Percentiles rank a stretch among this genome's conserved stretches.
Conservation (phyloP, 35 echinoderm and acorn worm species). For the Stichopus chloronotus region DNA sequence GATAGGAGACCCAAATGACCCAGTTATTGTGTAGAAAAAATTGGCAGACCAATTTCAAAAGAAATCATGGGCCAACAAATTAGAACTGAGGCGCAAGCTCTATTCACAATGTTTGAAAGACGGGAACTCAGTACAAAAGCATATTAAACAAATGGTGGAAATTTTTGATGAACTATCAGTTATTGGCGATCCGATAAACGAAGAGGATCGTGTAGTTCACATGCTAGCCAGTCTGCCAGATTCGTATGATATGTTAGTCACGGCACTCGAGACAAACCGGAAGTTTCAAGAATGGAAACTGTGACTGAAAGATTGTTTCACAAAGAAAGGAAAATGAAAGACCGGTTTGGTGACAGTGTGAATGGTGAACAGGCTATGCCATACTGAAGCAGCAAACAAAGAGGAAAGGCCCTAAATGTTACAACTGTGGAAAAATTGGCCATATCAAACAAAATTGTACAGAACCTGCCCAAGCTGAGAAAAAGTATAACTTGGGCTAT, state of each 20-base stretch:
- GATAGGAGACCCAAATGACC: slow-evolving; percentile 10
- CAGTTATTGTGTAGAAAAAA: slow-evolving; percentile 2
- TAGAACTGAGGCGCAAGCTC: slow-evolving; percentile 22
- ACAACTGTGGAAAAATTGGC: slow-evolving; percentile 17
- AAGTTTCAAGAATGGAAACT: neutral
- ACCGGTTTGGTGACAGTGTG: neutral
- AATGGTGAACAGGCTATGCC: neutral
- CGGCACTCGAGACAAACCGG: slow-evolving; percentile 14
- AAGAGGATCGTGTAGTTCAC: slow-evolving; percentile 23
- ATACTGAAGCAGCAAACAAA: slow-evolving; percentile 35
- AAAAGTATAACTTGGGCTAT: slow-evolving; percentile 9
- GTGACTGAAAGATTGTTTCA: neutral
- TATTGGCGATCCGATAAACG: slow-evolving; percentile 17
- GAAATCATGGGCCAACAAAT: slow-evolving; percentile 41
- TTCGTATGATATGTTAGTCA: slow-evolving; percentile 10
- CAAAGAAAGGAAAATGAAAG: slow-evolving; percentile 34
- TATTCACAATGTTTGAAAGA: slow-evolving; percentile 15
- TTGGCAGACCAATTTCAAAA: slow-evolving; percentile 45
- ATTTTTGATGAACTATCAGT: neutral
- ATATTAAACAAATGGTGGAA: slow-evolving; percentile 15
- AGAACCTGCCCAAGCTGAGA: slow-evolving; percentile 26
- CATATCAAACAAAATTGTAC: slow-evolving; percentile 20
- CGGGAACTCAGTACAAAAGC: slow-evolving; percentile 19
- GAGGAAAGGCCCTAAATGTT: neutral
- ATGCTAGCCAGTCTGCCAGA: neutral